Percentiles rank a stretch among this genome's conserved stretches.
Evolutionary conservation across 2,888 invertebrate species (phyloP).

Genomic region (Diarsia rubi): DNA sequence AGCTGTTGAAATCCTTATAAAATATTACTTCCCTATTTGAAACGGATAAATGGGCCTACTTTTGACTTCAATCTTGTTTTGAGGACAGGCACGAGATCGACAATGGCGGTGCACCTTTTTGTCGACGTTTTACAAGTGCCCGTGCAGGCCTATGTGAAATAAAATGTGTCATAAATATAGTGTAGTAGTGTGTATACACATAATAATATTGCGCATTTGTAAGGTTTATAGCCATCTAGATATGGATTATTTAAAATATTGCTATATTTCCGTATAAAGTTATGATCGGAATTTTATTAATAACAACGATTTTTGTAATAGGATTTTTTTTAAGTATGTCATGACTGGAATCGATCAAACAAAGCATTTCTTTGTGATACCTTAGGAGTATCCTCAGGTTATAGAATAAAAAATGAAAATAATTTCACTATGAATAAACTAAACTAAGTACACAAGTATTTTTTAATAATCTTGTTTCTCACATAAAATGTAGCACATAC

Average conservation of each 20-base stretch:
- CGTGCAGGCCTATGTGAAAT: no score
- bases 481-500: not conserved
- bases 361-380: not conserved
- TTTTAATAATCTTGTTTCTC: not conserved
- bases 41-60: no score
- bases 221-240: not conserved
- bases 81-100: no score
- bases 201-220: not conserved
- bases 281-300: not conserved
- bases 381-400: not conserved
- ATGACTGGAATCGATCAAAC: not conserved
- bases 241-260: no score
- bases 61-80: no score
- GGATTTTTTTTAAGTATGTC: not conserved
- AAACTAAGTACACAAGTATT: not conserved
- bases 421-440: not conserved
- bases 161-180: no score
- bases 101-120: no score
- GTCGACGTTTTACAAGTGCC: no score
- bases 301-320: not conserved
- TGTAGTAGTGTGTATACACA: no score
- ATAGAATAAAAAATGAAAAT: not conserved
- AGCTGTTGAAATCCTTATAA: not conserved
- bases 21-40: not conserved
- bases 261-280: not conserved